A percentile compares a stretch with the other conserved stretches of the same genome.
These are phyloP conservation scores for Strigamia transsilvanica DNA, from an alignment of 2,888 invertebrate genomes.

Conservation along the genomic window DNA sequence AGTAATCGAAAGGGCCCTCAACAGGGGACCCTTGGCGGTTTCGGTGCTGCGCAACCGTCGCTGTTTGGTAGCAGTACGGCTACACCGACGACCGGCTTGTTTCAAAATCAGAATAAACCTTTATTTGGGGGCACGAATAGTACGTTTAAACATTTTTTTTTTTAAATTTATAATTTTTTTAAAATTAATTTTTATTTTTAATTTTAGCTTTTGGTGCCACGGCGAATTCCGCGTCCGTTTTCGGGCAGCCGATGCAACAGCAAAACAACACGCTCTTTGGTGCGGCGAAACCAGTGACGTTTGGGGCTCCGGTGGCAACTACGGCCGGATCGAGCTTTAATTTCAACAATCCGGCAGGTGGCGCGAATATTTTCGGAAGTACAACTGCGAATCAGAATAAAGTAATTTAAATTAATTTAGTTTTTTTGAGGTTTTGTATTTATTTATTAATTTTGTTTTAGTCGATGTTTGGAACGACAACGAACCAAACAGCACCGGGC, in stretches of 20 bases:
- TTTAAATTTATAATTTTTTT: neutral
- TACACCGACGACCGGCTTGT: conserved; percentile 58
- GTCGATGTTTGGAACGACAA: conserved; percentile 51
- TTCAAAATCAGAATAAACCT: conserved; percentile 68
- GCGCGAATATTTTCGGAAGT: conserved; percentile 1
- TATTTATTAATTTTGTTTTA: neutral
- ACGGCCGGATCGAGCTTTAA: conserved; percentile 53
- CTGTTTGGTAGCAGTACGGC: conserved; percentile 57
- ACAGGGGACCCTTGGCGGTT: conserved; percentile 58
- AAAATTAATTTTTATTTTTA: neutral
- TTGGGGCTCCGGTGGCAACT: conserved; percentile 56
- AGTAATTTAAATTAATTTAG: neutral
- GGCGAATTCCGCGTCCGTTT: neutral
- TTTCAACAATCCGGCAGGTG: neutral
- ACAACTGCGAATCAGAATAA: conserved; percentile 6
- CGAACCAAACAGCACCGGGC: conserved; percentile 59
- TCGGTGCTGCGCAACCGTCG: conserved; percentile 56
- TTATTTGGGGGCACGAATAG: conserved; percentile 66
- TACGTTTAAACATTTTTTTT: neutral
- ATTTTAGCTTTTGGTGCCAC: conserved; percentile 43
- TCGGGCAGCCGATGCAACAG: conserved; percentile 48
- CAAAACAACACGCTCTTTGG: neutral
- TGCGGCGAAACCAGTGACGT: conserved; percentile 59
- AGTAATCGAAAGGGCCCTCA: conserved; percentile 84
- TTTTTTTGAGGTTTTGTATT: neutral